Evolutionary conservation across 92 coral and sea anemone species (phyloP), one percentile per base, ranked within the genome.

Genomic region (Zoanthus gigantus): DNA sequence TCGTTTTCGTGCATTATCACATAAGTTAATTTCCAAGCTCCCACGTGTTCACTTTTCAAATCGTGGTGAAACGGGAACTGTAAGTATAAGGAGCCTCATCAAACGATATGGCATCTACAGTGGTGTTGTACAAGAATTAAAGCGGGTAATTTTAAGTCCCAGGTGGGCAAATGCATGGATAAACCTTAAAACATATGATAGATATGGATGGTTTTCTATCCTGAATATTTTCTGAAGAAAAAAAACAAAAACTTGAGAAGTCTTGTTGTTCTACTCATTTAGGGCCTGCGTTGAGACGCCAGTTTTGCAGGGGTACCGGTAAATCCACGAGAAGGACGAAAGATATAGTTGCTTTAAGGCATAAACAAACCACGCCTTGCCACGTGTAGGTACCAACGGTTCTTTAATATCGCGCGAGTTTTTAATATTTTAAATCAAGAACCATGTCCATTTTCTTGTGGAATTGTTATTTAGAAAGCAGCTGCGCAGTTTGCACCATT

Each of bases 101-200:
- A 75, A 85, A 77, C 89, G 74, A 53, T 89, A 34, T 69, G 89
- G 92, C 42, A 76, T 54, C 57, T 54, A 56, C 78, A 83, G 88
- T 56, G 89, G 88, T n/a, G 61, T 89, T 23, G 23, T 23, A 23
- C 23, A 23, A 23, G 23, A 23, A 23, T 23, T 23, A 23, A 23
- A 23, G 23, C 23, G 23, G 23, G 23, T 23, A 23, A 23, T 23
- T 23, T 23, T 23, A 23, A 23, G 23, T 23, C 23, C 23, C 23
- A 23, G 23, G 23, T 23, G 23, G 23, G 23, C 23, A 23, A 23
- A 23, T 23, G 23, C 23, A 23, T 23, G 23, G 23, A 23, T 23
- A 23, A 23, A 23, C 23, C 23, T 23, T 23, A 23, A 23, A 23
- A 23, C 23, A 23, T 23, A 23, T 23, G 23, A 23, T 23, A 23